Evolutionary conservation across 1,140 invertebrate species (phyloP).

Genomic region (Phymastichus coffea): DNA sequence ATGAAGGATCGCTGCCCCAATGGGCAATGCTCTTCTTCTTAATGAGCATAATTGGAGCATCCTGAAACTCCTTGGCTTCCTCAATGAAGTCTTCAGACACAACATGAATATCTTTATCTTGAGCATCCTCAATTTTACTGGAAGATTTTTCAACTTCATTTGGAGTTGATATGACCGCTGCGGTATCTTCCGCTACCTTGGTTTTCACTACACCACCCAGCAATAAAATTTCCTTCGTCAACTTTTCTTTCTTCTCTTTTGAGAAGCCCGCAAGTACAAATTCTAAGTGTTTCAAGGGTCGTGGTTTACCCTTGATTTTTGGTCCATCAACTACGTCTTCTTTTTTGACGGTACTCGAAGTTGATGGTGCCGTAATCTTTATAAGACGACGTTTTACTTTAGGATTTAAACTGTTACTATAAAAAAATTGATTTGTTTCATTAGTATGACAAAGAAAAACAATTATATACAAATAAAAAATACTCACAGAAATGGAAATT

Average conservation of each 20-base stretch:
- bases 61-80: constrained; percentile 60
- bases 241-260: constrained; percentile 60
- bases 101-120: constrained; percentile 74
- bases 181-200: constrained; percentile 66
- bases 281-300: constrained; percentile 76
- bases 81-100: constrained; percentile 78
- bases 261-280: constrained; percentile 74
- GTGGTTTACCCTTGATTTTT: constrained; percentile 60
- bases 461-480: too few relatives aligned
- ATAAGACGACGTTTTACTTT: constrained; percentile 66
- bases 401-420: constrained; percentile 34
- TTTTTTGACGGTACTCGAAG: constrained; percentile 56
- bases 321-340: constrained; percentile 62
- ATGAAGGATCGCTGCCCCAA: constrained; percentile 76
- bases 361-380: constrained; percentile 58
- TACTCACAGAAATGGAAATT: constrained; percentile 63
- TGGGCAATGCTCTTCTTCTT: constrained; percentile 72
- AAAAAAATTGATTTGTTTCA: too few relatives aligned
- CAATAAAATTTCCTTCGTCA: constrained; percentile 70
- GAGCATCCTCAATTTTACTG: constrained; percentile 67
- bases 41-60: constrained; percentile 64
- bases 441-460: too few relatives aligned
- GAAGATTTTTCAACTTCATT: constrained; percentile 70
- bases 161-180: constrained; percentile 75
- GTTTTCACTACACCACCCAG: constrained; percentile 74